A percentile compares a stretch with the other conserved stretches of the same genome.
Evolutionary conservation across 2,888 invertebrate species (phyloP).

Genomic region (Phengaris alcon): DNA sequence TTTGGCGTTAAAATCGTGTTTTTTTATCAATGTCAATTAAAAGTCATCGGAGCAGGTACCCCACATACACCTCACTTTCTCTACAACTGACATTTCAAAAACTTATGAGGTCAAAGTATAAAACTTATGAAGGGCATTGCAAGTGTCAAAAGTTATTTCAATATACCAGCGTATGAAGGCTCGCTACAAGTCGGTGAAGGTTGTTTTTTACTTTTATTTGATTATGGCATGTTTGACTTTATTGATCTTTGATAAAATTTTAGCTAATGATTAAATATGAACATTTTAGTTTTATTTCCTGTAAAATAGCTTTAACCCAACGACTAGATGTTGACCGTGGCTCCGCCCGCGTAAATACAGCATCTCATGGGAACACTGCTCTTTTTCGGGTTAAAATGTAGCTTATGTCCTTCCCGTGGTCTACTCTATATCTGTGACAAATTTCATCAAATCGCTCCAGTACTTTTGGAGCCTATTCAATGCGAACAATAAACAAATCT

Average conservation of each 20-base stretch:
- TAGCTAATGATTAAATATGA: not conserved
- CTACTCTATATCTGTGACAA: too few species aligned
- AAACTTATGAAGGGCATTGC: slow-evolving; percentile 16
- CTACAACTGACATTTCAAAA: slow-evolving; percentile 36
- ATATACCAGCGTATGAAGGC: slow-evolving; percentile 12
- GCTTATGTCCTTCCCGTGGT: too few species aligned
- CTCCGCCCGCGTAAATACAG: too few species aligned
- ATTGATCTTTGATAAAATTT: not conserved
- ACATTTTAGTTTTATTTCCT: too few species aligned
- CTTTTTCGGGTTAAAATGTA: too few species aligned
- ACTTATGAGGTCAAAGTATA: slow-evolving; percentile 29
- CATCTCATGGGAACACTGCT: too few species aligned
- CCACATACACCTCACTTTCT: slow-evolving; percentile 50
- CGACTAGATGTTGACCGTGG: too few species aligned
- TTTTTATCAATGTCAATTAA: slow-evolving; percentile 57
- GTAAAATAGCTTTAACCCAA: too few species aligned
- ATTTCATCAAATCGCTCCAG: too few species aligned
- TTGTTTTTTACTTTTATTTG: slow-evolving; percentile 1
- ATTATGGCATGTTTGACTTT: not conserved
- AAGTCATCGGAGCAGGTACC: slow-evolving; percentile 54
- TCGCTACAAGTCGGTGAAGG: not conserved
- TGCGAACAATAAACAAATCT: too few species aligned
- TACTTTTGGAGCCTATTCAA: too few species aligned
- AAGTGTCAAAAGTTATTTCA: slow-evolving; percentile 21
- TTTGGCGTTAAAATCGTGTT: slow-evolving; percentile 38